phyloP scores from a whole-genome alignment of 2,113 vertebrate genomes.

The Salvator merianae region DNA sequence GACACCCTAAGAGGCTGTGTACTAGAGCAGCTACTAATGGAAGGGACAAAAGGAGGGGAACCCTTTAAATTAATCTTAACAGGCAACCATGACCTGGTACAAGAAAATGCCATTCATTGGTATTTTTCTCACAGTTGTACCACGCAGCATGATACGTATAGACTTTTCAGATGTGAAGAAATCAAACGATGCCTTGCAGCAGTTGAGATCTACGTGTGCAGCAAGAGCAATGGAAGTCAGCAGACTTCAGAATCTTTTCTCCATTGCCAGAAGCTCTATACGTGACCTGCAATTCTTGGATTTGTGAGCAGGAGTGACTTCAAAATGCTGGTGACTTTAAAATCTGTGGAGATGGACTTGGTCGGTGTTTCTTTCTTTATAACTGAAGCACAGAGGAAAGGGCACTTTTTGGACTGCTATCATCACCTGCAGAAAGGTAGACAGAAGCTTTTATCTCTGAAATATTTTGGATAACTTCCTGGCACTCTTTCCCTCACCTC shows the following conservation, averaged over 20 bases:
- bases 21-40: too few relatives aligned
- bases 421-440: neutral
- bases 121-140: neutral
- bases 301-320: neutral
- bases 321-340: neutral
- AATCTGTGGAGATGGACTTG: neutral
- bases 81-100: too few relatives aligned
- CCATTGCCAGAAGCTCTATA: neutral
- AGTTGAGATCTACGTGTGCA: too few relatives aligned
- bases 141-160: neutral
- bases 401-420: rapidly evolving
- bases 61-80: too few relatives aligned
- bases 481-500: neutral
- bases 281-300: neutral
- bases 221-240: neutral
- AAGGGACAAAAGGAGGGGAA: too few relatives aligned
- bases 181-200: neutral
- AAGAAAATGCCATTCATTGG: neutral
- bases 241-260: neutral
- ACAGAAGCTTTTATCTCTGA: neutral
- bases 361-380: neutral
- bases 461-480: neutral
- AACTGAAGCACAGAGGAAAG: neutral
- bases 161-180: neutral
- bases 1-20: too few relatives aligned